phyloP scores from a whole-genome alignment of 2,888 invertebrate species.

The Sussaba pulchella region DNA sequence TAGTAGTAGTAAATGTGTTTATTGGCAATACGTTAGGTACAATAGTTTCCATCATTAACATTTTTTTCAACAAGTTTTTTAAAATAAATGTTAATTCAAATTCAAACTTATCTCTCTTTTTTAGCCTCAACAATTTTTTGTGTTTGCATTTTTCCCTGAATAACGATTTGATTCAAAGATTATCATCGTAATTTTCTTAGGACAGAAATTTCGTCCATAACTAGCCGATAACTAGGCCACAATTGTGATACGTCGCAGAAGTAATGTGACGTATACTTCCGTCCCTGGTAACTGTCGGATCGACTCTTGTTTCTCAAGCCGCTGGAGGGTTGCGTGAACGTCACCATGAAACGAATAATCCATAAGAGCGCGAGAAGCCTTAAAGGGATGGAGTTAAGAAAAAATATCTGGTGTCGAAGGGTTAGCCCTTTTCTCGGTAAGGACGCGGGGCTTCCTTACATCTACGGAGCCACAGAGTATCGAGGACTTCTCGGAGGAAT shows the following conservation, averaged over 20 bases:
- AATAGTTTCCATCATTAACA: no score
- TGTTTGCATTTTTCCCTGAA: no score
- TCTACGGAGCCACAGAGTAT: slow-evolving; percentile 11
- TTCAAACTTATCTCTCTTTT: no score
- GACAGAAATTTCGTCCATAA: no score
- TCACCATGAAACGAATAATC: slow-evolving; percentile 34
- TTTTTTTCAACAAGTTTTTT: no score
- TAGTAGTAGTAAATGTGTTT: no score
- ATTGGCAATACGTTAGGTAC: no score
- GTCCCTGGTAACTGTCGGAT: not conserved
- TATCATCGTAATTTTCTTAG: no score
- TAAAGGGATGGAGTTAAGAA: slow-evolving; percentile 71
- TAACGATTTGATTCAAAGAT: no score
- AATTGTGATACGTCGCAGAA: not conserved
- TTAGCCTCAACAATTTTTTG: no score
- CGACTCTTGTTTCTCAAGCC: slow-evolving; percentile 21
- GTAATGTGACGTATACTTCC: not conserved
- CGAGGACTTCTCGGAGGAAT: slow-evolving; percentile 55
- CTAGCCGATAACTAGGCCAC: not conserved
- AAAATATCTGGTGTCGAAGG: slow-evolving; percentile 78
- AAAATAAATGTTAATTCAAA: no score
- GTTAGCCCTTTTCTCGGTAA: slow-evolving; percentile 71
- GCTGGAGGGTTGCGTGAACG: slow-evolving; percentile 6
- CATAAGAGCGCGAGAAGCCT: slow-evolving; percentile 46
- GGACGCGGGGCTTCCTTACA: slow-evolving; percentile 75